Evolutionary conservation across 92 coral and sea anemone genomes (phyloP).

Genomic region (Bergia sp.): DNA sequence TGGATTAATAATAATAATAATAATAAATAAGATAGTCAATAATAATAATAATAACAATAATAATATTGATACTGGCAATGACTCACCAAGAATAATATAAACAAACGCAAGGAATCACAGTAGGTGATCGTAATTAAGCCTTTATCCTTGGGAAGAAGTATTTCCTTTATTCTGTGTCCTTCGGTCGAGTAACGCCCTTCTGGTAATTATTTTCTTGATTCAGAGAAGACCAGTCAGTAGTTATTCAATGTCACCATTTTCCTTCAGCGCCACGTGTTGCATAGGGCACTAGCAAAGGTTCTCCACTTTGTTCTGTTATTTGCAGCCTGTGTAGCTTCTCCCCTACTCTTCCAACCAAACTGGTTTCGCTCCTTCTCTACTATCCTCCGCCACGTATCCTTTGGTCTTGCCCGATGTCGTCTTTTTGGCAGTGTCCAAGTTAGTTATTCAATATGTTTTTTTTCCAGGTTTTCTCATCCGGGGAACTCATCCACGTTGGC

Average conservation of each 20-base stretch:
- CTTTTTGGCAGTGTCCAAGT: too few species aligned
- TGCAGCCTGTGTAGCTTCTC: too few species aligned
- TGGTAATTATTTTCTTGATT: neutral
- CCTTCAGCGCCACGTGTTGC: too few species aligned
- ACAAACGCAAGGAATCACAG: too few species aligned
- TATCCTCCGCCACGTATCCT: too few species aligned
- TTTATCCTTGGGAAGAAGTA: neutral
- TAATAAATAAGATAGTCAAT: neutral
- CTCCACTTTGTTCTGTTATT: too few species aligned
- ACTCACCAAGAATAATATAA: neutral
- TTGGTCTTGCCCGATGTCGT: too few species aligned
- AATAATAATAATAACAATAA: neutral
- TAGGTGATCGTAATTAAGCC: neutral
- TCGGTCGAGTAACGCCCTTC: neutral
- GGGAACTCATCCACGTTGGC: slow-evolving; percentile 76
- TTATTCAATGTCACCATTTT: too few species aligned
- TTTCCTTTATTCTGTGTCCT: neutral
- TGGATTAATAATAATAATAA: neutral
- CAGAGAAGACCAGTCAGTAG: neutral
- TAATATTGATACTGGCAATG: neutral
- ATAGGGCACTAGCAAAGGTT: too few species aligned
- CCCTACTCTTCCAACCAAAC: too few species aligned
- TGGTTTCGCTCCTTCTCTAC: too few species aligned
- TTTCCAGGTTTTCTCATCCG: slow-evolving; percentile 71
- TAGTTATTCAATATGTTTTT: neutral